Evolutionary conservation across 2,888 invertebrate species (phyloP).

Genomic region (Therioaphis trifolii): DNA sequence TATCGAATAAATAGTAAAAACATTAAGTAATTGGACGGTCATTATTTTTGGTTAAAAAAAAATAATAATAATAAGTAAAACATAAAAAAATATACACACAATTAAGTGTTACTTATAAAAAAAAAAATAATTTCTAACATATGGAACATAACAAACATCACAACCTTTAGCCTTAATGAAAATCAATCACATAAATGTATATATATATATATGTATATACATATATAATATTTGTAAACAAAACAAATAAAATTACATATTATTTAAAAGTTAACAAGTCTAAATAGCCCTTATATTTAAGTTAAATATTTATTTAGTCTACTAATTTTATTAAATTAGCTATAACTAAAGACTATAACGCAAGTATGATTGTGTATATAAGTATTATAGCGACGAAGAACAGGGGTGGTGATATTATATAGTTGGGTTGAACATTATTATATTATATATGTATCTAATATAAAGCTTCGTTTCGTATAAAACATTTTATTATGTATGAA

Average conservation of each 20-base stretch:
- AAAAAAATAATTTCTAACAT: slow-evolving; percentile 32
- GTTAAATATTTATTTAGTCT: slow-evolving; percentile 42
- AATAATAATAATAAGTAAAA: slow-evolving; percentile 43
- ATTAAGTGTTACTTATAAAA: slow-evolving; percentile 42
- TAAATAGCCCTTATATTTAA: slow-evolving; percentile 54
- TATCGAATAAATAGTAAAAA: slow-evolving; percentile 43
- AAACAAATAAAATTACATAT: slow-evolving; percentile 52
- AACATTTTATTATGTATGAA: slow-evolving; percentile 59
- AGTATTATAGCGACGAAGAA: slow-evolving; percentile 6
- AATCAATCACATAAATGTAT: slow-evolving; percentile 51
- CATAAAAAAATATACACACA: slow-evolving; percentile 38
- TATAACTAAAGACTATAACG: slow-evolving; percentile 38
- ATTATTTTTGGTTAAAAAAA: slow-evolving; percentile 50
- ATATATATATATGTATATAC: slow-evolving; percentile 15
- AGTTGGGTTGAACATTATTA: slow-evolving; percentile 20
- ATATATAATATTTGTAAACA: slow-evolving; percentile 48
- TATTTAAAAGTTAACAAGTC: slow-evolving; percentile 54
- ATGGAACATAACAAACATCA: slow-evolving; percentile 62
- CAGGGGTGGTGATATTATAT: slow-evolving; percentile 3
- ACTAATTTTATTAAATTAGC: slow-evolving; percentile 51
- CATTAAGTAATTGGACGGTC: slow-evolving; percentile 57
- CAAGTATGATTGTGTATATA: slow-evolving; percentile 38
- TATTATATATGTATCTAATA: slow-evolving; percentile 7
- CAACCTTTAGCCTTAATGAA: slow-evolving; percentile 61
- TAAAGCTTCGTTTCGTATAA: slow-evolving; percentile 54